Evolutionary conservation across 2,113 vertebrate species (phyloP), one percentile per base, ranked within the genome.

Genomic region (Ailurus styani): DNA sequence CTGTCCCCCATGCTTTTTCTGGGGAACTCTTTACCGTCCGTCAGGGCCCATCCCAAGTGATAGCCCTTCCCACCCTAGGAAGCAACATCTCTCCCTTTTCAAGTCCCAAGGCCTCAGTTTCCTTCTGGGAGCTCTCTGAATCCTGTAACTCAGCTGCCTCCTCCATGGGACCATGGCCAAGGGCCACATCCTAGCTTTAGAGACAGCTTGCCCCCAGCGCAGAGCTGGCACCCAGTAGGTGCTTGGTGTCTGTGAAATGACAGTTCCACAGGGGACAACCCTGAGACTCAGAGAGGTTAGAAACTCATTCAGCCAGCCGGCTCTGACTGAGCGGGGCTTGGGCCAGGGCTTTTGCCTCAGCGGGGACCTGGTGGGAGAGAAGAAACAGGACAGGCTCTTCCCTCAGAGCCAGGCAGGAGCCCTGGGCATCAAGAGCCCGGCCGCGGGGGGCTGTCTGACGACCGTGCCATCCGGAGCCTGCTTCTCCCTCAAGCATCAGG

Each of bases 341-440:
- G 42, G 12, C 70, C 7, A 1, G 54, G 13, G 27, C 25, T 68
- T 45, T 20, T 40, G 88, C 27, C 18, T 94, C 84, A 27, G 37
- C 37, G 5, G 37, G 72, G 93, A 78, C 54, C 3, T 29, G 70
- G 64, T 0, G 0, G n/a, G 55, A 82, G 20, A 52, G 31, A 50
- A 31, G 52, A 20, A 60, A 3, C 0, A 0, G 37, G 31, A 13
- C 34, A 3, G 62, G 29, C 50, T 34, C 79, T 66, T 72, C 52
- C 66, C 42, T 23, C 1, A 3, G 14, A 52, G 34, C n/a, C 4
- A 21, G 15, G 54, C 42, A 21, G 9, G 1, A 54, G 17, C 17
- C 0, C 57, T 2, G 17, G 64, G 60, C 29, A 0, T 7, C 0
- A 45, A 45, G 0, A 3, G 21, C 20, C 6, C 0, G 1, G 52